Evolutionary conservation across 2,888 invertebrate genomes (phyloP).

Genomic region (Lochmaea crataegi): DNA sequence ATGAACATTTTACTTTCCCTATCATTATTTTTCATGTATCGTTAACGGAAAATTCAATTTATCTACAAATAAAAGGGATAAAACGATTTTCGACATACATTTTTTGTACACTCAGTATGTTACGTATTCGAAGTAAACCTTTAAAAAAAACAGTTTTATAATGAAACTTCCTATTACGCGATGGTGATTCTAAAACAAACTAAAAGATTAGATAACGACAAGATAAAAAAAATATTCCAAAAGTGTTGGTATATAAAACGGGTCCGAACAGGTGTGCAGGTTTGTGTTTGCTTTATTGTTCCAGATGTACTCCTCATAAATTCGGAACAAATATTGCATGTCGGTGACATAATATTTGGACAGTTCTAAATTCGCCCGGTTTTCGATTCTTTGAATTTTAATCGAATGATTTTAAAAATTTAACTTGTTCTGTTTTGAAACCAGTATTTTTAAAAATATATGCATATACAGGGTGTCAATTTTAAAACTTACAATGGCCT

Average conservation of each 20-base stretch:
- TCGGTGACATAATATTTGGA: background rate
- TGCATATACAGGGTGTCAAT: no score
- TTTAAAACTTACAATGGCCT: no score
- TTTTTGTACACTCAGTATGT: background rate
- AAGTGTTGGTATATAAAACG: background rate
- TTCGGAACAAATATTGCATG: background rate
- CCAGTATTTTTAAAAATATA: no score
- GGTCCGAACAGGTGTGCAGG: conserved; percentile 2
- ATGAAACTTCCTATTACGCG: background rate
- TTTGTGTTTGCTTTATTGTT: background rate
- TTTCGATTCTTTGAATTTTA: background rate
- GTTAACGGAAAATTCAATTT: no score
- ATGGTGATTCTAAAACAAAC: background rate
- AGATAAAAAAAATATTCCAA: background rate
- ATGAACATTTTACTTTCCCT: no score
- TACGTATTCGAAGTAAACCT: background rate
- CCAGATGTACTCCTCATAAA: conserved; percentile 2
- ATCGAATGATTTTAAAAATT: background rate
- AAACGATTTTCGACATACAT: no score
- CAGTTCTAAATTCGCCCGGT: background rate
- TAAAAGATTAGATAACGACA: background rate
- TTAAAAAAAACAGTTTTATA: background rate
- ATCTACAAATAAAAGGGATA: no score
- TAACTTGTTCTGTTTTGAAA: no score
- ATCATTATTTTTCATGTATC: no score